Evolutionary conservation across 2,113 vertebrate species (phyloP), one percentile per base, ranked within the genome.

Genomic region (Dendrocopos noguchii): DNA sequence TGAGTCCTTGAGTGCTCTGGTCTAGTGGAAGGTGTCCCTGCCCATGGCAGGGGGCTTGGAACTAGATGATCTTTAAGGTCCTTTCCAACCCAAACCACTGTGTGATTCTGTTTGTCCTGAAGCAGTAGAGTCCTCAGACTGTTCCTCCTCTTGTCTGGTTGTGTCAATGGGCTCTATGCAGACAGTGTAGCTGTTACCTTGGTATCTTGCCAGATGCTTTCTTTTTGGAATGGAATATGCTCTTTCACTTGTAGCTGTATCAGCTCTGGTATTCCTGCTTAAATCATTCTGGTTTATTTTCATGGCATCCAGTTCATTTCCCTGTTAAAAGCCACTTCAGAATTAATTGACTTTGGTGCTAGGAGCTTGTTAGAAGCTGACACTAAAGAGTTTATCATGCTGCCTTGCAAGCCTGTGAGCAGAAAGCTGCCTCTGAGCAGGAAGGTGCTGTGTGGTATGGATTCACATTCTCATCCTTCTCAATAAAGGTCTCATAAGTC

Each of bases 291-390:
- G 33, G 64, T 93, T 89, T 91, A 92, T 91, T 93, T 96, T 94
- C 91, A 33, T 93, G 81, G 34, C 86, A 93, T 87, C 81, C 80
- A 74, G 64, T 95, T 91, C 95, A 79, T 91, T 94, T 94, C 78
- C 57, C 55, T 88, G 91, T 87, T 80, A 93, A 91, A 92, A 94
- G 47, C 47, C 70, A 34, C 78, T 85, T 89, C 73, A 80, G 82
- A 84, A 94, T 94, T 91, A 94, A 91, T 95, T 94, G 72, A 22
- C 57, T 88, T 94, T 81, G 70, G 82, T 94, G 86, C 82, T 73
- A 80, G 77, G 53, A 91, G 77, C 70, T 88, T 90, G 89, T 88
- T 94, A 78, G 73, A 91, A 91, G 53, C 70, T 96, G 95, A 65
- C 89, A 85, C 27, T 34, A n/a, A 57, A 50, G 81, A 75, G 65